These are phyloP conservation scores for Tetropium fuscum DNA, from an alignment of 2,888 invertebrate genomes.

Conservation along the genomic window DNA sequence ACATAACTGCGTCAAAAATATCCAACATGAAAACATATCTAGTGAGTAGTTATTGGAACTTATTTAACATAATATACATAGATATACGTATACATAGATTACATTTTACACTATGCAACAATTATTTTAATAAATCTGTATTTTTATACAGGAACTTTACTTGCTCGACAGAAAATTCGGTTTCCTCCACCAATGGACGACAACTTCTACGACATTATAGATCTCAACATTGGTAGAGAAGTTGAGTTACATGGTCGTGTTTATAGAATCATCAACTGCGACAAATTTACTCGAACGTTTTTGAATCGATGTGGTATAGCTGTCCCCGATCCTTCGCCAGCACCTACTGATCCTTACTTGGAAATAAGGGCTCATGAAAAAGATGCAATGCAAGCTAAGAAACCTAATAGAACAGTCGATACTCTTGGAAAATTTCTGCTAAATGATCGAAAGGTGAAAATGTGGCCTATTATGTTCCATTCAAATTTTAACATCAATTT, in stretches of 20 bases:
- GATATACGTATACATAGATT: too few relatives aligned
- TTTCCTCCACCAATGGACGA: constrained; percentile 79
- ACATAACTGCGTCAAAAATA: too few relatives aligned
- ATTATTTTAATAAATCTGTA: neutral
- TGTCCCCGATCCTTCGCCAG: constrained; percentile 77
- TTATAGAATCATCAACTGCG: constrained; percentile 86
- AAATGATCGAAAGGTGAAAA: constrained; percentile 75
- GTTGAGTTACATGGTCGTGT: constrained; percentile 85
- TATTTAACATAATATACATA: too few relatives aligned
- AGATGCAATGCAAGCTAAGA: constrained; percentile 62
- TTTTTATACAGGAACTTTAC: constrained; percentile 75
- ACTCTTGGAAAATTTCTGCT: constrained; percentile 85
- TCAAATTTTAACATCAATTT: constrained; percentile 1
- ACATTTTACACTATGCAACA: neutral
- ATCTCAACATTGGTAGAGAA: constrained; percentile 87
- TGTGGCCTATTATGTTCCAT: neutral
- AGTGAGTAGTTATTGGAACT: too few relatives aligned
- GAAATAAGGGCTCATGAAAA: constrained; percentile 64
- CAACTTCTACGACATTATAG: constrained; percentile 85
- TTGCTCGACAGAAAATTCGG: constrained; percentile 85
- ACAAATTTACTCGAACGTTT: constrained; percentile 88
- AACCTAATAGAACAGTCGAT: constrained; percentile 71
- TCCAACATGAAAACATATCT: too few relatives aligned
- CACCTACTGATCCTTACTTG: constrained; percentile 70
- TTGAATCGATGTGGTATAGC: constrained; percentile 86